Percentiles rank a stretch among this genome's conserved stretches.
Evolutionary conservation across 2,113 vertebrate genomes (phyloP).

Genomic region (Aythya baeri): DNA sequence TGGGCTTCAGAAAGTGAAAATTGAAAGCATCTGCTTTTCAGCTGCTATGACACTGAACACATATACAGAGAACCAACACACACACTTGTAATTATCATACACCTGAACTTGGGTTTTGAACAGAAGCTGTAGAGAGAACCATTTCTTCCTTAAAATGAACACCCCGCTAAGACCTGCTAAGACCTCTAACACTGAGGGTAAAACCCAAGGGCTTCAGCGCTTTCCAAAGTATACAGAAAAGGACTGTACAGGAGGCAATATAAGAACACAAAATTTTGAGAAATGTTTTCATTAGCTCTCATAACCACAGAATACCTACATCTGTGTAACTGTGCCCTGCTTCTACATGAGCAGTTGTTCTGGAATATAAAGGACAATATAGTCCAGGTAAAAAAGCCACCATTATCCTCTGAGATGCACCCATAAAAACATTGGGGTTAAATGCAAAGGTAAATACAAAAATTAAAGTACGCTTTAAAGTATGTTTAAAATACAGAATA

Average conservation of each 20-base stretch:
- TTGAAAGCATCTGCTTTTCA: conserved; percentile 23
- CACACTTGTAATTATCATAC: neutral
- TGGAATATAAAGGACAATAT: neutral
- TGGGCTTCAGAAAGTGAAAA: conserved; percentile 37
- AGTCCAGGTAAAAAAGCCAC: neutral
- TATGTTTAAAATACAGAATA: neutral
- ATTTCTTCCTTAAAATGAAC: neutral
- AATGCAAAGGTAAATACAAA: neutral
- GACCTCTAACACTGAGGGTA: neutral
- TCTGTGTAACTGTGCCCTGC: neutral
- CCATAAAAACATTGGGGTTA: neutral
- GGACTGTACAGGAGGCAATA: neutral
- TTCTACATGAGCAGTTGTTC: neutral
- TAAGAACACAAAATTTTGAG: neutral
- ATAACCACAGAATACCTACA: neutral
- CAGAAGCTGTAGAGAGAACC: neutral
- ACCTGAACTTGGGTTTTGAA: neutral
- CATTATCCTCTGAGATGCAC: neutral
- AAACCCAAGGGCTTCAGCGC: neutral
- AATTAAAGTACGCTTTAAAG: neutral
- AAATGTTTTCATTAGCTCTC: neutral
- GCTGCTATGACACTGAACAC: neutral
- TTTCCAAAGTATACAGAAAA: neutral
- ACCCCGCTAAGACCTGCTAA: neutral
- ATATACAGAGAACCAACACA: neutral